phyloP scores from a whole-genome alignment of 2,797 vertebrate species.

The Ptychobarbus kaznakovi region DNA sequence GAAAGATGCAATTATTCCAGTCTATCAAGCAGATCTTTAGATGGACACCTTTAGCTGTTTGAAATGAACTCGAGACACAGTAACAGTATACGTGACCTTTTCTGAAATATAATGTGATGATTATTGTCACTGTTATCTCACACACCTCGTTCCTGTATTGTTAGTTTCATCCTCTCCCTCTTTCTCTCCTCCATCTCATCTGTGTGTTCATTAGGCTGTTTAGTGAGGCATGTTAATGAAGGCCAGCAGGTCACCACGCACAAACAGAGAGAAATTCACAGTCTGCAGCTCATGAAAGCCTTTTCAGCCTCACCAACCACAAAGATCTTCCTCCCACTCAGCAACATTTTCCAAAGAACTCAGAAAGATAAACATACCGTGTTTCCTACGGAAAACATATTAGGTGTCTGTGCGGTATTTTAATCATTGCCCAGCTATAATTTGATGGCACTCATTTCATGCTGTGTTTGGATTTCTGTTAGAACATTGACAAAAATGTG shows the following conservation, averaged over 20 bases:
- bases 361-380: constrained; percentile 4
- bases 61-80: neutral
- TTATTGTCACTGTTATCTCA: neutral
- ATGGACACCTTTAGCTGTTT: neutral
- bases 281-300: constrained; percentile 62
- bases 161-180: constrained; percentile 11
- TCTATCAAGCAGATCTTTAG: neutral
- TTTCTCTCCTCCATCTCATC: constrained; percentile 17
- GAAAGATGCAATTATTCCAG: neutral
- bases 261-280: constrained; percentile 65
- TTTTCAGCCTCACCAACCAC: constrained; percentile 42
- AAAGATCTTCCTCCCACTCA: constrained; percentile 26
- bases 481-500: neutral
- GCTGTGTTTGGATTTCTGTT: constrained; percentile 1
- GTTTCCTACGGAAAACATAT: neutral
- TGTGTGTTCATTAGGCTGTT: constrained; percentile 70
- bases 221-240: constrained; percentile 69
- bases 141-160: constrained; percentile 38
- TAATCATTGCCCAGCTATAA: neutral
- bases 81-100: neutral
- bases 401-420: neutral
- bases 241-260: constrained; percentile 65
- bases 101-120: neutral
- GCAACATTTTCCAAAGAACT: constrained; percentile 9
- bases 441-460: neutral